phyloP scores from a whole-genome alignment of 2,113 vertebrate genomes.

The Girardinichthys multiradiatus region DNA sequence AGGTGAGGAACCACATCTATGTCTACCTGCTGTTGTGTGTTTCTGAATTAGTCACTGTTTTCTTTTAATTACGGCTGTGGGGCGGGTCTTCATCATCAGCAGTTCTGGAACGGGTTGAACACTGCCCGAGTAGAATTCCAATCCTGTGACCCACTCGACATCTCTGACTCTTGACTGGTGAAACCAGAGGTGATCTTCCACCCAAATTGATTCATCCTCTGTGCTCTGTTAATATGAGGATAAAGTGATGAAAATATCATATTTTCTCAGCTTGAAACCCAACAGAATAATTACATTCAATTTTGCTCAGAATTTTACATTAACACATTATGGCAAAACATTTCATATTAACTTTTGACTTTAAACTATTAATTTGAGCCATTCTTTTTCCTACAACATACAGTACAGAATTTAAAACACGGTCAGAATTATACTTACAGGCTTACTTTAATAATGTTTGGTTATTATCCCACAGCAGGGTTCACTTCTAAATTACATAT shows the following conservation, averaged over 20 bases:
- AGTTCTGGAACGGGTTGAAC: constrained; percentile 73
- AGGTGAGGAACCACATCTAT: neutral
- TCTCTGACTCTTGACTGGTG: constrained; percentile 80
- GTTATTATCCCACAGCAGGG: no score
- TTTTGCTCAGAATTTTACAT: neutral
- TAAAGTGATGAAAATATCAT: neutral
- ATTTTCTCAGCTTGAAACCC: neutral
- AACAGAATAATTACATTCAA: neutral
- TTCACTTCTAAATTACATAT: neutral
- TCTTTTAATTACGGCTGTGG: constrained; percentile 74
- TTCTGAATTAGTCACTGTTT: constrained; percentile 26
- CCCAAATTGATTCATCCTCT: constrained; percentile 66
- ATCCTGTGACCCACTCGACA: constrained; percentile 79
- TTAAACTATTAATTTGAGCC: neutral
- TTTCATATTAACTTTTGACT: neutral
- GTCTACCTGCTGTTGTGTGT: neutral
- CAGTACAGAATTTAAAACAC: no score
- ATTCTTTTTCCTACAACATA: neutral
- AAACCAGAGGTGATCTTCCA: constrained; percentile 81
- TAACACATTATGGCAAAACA: neutral
- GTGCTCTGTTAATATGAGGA: constrained; percentile 54
- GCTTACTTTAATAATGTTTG: no score
- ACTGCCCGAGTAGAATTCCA: constrained; percentile 80
- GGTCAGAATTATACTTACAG: no score
- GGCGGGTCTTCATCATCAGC: constrained; percentile 78